phyloP scores from a whole-genome alignment of 2,113 vertebrate species.

The Paradoxurus hermaphroditus region DNA sequence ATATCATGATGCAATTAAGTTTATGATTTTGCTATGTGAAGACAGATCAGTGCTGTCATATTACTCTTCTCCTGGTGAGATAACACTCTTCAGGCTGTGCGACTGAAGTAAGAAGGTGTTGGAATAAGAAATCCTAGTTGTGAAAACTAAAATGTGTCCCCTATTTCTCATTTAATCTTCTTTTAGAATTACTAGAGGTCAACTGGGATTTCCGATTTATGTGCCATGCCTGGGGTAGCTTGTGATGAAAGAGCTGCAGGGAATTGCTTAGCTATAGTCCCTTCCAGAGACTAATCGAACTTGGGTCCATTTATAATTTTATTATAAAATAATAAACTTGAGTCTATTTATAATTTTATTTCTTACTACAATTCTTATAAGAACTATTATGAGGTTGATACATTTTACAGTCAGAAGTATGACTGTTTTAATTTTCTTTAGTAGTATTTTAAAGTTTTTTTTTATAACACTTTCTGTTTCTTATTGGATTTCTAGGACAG shows the following conservation, averaged over 20 bases:
- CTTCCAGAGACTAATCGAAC: neutral
- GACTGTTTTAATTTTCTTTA: conserved; percentile 1
- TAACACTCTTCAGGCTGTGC: neutral
- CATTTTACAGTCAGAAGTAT: neutral
- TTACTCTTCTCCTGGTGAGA: neutral
- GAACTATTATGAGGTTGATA: neutral
- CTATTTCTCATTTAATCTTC: conserved; percentile 9
- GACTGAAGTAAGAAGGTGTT: conserved; percentile 6
- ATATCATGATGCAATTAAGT: neutral
- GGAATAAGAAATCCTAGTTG: neutral
- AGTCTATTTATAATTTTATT: neutral
- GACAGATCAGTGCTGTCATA: neutral
- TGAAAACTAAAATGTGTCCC: conserved; percentile 36
- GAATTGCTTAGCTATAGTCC: neutral
- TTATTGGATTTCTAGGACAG: neutral
- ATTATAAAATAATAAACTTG: too few relatives aligned
- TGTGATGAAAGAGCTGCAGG: neutral
- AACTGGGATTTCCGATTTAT: neutral
- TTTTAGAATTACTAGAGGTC: neutral
- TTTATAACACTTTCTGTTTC: neutral
- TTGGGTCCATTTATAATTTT: neutral
- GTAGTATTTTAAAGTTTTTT: neutral
- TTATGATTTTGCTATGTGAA: neutral
- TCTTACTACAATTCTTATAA: neutral
- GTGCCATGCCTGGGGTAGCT: neutral